Percentiles rank a stretch among this genome's conserved stretches.
Conservation (phyloP, 2,888 invertebrate species). For the Quadroppia sp. region DNA sequence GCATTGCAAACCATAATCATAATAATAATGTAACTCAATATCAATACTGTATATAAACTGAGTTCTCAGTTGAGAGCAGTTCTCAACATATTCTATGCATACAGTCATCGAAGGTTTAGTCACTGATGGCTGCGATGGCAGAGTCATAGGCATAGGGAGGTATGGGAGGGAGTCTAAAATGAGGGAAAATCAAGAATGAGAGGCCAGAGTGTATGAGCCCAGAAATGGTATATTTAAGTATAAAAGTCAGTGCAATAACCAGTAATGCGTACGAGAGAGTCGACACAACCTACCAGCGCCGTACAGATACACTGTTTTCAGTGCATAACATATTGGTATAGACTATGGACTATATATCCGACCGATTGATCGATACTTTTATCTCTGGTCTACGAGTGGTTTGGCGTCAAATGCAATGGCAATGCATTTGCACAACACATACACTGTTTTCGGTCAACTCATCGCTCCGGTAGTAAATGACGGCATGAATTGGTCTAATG, state of each 20-base stretch:
- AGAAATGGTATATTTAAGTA: constrained; percentile 28
- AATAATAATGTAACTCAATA: constrained; percentile 14
- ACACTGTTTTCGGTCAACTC: not conserved
- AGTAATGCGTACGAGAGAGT: constrained; percentile 11
- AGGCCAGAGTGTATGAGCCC: not conserved
- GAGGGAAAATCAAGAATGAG: constrained; percentile 28
- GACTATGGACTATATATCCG: constrained; percentile 10
- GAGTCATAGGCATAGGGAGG: constrained; percentile 19
- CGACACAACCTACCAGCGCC: not conserved
- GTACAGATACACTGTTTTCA: not conserved
- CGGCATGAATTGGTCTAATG: too few species aligned
- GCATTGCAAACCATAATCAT: constrained; percentile 17
- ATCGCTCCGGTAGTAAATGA: not conserved
- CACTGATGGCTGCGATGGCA: not conserved
- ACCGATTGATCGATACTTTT: constrained; percentile 22
- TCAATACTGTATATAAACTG: constrained; percentile 22
- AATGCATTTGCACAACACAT: not conserved
- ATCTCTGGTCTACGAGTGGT: constrained; percentile 6
- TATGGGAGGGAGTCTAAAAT: constrained; percentile 13
- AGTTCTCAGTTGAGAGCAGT: constrained; percentile 14
- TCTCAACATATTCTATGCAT: constrained; percentile 21
- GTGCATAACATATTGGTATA: too few species aligned
- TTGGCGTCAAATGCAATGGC: not conserved
- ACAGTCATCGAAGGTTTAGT: constrained; percentile 29
- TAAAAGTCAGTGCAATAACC: constrained; percentile 25